These are phyloP conservation scores for Epizoanthus ramosus DNA, from an alignment of 92 coral and sea anemone species.

Conservation along the genomic window DNA sequence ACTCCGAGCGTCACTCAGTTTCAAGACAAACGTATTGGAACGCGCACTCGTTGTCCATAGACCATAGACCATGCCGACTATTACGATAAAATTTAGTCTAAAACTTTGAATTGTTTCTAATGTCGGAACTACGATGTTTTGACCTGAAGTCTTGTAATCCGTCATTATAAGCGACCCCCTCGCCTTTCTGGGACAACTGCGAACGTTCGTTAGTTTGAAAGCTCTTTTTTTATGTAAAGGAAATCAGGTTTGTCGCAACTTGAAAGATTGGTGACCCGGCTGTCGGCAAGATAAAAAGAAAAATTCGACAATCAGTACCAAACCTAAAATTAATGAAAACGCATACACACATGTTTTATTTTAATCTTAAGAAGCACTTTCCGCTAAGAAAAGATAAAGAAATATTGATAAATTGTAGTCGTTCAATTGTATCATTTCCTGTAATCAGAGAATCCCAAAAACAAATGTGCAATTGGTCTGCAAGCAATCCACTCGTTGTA, in stretches of 20 bases:
- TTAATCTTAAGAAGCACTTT: constrained; percentile 31
- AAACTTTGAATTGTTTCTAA: not conserved
- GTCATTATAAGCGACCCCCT: not conserved
- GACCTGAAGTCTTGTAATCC: constrained; percentile 20
- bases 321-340: constrained; percentile 13
- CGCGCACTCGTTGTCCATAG: not conserved
- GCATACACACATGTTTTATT: constrained; percentile 9
- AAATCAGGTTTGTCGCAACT: no score
- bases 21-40: no score
- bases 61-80: not conserved
- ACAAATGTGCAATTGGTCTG: constrained; percentile 33
- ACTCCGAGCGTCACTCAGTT: no score
- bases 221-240: no score
- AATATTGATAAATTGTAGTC: constrained; percentile 16
- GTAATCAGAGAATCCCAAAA: constrained; percentile 34
- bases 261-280: no score
- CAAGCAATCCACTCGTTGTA: constrained; percentile 18
- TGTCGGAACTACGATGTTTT: not conserved
- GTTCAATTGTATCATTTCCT: constrained; percentile 48
- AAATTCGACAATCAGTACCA: not conserved
- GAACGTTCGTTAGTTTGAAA: not conserved
- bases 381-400: constrained; percentile 22
- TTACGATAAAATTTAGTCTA: not conserved
- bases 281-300: not conserved
- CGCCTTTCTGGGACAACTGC: no score